phyloP scores from a whole-genome alignment of 1,140 invertebrate genomes.

The Micrasema minimum region DNA sequence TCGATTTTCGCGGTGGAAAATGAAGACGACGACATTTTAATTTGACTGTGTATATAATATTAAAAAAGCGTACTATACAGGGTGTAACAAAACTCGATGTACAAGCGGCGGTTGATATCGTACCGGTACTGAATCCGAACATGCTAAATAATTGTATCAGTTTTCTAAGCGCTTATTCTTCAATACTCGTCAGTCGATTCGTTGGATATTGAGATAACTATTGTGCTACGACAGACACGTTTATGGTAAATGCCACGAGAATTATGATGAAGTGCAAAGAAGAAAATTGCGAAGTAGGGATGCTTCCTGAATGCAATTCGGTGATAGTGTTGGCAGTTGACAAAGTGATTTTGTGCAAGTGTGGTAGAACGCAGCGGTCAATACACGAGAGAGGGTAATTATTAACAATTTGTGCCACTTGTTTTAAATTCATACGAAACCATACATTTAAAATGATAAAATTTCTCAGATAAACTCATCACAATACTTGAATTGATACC shows the following conservation, averaged over 20 bases:
- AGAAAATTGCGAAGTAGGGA: slow-evolving; percentile 67
- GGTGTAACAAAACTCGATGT: no score
- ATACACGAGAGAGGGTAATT: slow-evolving; percentile 65
- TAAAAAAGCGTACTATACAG: no score
- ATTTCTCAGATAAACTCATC: no score
- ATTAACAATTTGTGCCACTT: slow-evolving; percentile 3
- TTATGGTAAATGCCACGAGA: slow-evolving; percentile 64
- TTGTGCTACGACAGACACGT: slow-evolving; percentile 27
- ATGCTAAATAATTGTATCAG: no score
- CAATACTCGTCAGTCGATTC: slow-evolving; percentile 1
- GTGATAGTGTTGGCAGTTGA: slow-evolving; percentile 65
- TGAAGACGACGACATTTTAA: no score
- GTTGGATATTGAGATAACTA: not conserved
- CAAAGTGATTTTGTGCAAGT: slow-evolving; percentile 66
- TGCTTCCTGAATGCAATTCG: slow-evolving; percentile 65
- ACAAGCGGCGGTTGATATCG: slow-evolving; percentile 44
- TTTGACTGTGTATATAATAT: no score
- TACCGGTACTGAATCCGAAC: slow-evolving; percentile 17
- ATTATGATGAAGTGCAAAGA: slow-evolving; percentile 68
- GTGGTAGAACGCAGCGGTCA: slow-evolving; percentile 62
- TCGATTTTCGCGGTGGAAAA: no score
- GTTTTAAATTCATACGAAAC: no score
- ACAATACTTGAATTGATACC: no score
- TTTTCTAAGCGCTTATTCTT: slow-evolving; percentile 11
- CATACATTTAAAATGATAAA: no score